Percentiles rank a stretch among this genome's conserved stretches.
Evolutionary conservation across 2,113 vertebrate species (phyloP).

Genomic region (Pterocles gutturalis): DNA sequence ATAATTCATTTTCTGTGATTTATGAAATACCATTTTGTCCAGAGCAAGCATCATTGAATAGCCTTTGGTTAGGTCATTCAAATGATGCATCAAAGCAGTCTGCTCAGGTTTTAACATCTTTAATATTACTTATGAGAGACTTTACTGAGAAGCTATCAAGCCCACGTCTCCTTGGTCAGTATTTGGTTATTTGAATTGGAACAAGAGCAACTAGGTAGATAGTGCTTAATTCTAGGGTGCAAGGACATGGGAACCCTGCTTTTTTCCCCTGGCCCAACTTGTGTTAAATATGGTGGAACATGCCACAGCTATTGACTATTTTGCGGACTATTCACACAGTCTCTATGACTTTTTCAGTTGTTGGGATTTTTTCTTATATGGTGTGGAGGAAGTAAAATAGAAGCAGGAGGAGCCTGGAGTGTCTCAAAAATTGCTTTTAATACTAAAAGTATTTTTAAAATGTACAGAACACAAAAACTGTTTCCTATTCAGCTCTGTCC

Average conservation of each 20-base stretch:
- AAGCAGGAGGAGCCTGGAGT: neutral
- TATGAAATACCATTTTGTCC: neutral
- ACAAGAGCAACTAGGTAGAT: neutral
- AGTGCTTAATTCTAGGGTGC: neutral
- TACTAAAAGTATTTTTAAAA: neutral
- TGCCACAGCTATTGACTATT: neutral
- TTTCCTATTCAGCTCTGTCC: neutral
- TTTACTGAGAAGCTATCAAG: neutral
- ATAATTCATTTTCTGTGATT: neutral
- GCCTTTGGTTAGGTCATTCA: neutral
- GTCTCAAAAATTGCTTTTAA: neutral
- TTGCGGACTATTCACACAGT: neutral
- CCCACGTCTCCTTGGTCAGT: neutral
- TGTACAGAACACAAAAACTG: neutral
- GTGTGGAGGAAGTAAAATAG: neutral
- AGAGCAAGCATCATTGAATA: neutral
- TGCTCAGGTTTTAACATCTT: neutral
- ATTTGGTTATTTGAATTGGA: neutral
- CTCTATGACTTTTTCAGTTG: neutral
- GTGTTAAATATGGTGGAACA: accelerated
- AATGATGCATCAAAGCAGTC: neutral
- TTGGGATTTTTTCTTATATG: neutral
- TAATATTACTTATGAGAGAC: neutral
- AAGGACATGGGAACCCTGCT: accelerated
- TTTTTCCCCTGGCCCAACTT: neutral